These are phyloP conservation scores for Tragelaphus buxtoni DNA, from an alignment of 2,113 vertebrate genomes.

Conservation along the genomic window DNA sequence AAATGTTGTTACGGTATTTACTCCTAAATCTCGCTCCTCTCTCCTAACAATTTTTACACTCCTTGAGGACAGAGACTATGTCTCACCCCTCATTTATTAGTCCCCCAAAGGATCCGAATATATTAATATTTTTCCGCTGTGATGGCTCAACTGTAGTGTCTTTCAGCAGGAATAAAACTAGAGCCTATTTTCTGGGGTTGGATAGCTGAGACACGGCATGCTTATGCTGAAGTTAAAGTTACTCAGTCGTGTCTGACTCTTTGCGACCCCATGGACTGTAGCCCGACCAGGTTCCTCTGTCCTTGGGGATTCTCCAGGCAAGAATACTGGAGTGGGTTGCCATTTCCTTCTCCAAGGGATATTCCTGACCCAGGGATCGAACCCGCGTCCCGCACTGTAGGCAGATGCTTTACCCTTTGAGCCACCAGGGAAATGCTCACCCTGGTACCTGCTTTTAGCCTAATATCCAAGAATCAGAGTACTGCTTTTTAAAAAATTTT, in stretches of 20 bases:
- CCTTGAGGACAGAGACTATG: neutral
- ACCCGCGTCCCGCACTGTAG: neutral
- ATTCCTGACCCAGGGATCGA: neutral
- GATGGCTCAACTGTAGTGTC: neutral
- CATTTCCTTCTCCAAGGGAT: neutral
- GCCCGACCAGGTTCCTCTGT: neutral
- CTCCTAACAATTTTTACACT: neutral
- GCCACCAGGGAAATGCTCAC: neutral
- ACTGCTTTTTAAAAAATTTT: neutral
- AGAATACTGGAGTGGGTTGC: neutral
- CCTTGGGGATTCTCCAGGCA: neutral
- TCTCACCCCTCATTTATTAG: neutral
- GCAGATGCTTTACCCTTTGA: neutral
- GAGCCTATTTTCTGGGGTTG: neutral
- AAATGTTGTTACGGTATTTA: neutral
- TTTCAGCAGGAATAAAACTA: conserved; percentile 2
- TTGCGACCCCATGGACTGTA: neutral
- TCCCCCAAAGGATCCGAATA: neutral
- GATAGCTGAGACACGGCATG: neutral
- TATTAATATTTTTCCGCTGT: neutral
- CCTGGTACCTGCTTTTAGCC: neutral
- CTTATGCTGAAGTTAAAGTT: neutral
- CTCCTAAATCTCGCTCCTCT: neutral
- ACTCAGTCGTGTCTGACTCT: neutral
- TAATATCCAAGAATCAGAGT: neutral